Base-by-base conservation (phyloP, 2,113 vertebrate species). In the Dipodomys stephensi region DNA sequence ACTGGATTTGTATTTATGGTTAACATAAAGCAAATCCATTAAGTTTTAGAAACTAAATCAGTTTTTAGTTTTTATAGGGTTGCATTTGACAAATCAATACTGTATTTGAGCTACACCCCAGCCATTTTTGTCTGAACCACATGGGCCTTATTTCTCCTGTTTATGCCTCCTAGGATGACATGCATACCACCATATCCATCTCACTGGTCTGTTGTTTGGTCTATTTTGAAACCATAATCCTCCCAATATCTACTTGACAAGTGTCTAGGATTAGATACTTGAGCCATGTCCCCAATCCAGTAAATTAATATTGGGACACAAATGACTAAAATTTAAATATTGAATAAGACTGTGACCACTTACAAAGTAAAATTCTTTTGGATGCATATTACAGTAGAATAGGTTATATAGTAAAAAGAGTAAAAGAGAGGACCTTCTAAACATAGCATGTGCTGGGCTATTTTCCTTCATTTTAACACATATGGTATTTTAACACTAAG, bases 271-370 rank as follows among this genome's bases (percentile, higher is more conserved):
- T 57, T 13, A 57, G 15, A 57, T 13, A 57, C 53, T 57, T 57
- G 15, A 57, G 53, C 53, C 53, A 57, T 16, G 53, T 18, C 53
- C 53, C 53, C 53, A 57, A 53, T 53, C 49, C 49, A 53, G 49
- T 53, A 53, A 53, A 53, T 53, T 53, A 53, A 13, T 53, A 53
- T 27, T 28, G 0, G 10, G 57, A 60, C 7, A 35, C 68, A 79
- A 79, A 65, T 77, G 44, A 72, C 53, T 76, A 22, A 94, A 95
- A 78, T 95, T 92, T 90, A 88, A 96, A 64, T 25, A 93, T 22
- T 80, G 18, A 82, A 44, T 2, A 65, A 85, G 25, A 78, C 28
- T 88, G 53, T 18, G 35, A 53, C 88, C 73, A 78, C 19, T 62
- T 92, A 53, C 35, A 76, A 46, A 53, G 81, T 77, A 76, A 67